phyloP scores from a whole-genome alignment of 2,888 invertebrate genomes.

The Drosophila subsilvestris region DNA sequence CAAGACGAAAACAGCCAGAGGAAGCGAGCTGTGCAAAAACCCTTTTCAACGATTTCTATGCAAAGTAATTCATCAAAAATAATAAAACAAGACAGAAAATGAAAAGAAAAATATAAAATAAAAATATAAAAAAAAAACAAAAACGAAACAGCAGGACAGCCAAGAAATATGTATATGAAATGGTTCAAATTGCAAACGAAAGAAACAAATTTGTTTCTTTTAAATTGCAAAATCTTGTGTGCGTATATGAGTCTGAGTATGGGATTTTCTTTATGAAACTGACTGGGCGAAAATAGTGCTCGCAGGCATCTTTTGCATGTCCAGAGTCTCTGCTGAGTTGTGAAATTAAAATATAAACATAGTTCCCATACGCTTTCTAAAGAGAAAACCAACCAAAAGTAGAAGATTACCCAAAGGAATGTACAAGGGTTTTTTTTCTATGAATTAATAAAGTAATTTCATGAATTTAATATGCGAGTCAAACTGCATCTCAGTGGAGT shows the following conservation, averaged over 20 bases:
- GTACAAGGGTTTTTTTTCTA: not conserved
- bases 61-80: constrained; percentile 66
- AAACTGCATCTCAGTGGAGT: not conserved
- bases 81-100: constrained; percentile 44
- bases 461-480: not conserved
- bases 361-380: not conserved
- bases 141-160: constrained; percentile 4
- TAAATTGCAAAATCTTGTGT: constrained; percentile 34
- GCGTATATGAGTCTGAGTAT: constrained; percentile 4
- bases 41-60: constrained; percentile 57
- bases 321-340: not conserved
- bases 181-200: constrained; percentile 25
- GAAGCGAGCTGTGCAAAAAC: constrained; percentile 25
- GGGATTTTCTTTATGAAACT: not conserved
- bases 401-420: not conserved
- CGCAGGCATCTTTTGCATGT: constrained; percentile 20
- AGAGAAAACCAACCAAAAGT: not conserved
- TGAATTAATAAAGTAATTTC: not conserved
- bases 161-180: constrained; percentile 17
- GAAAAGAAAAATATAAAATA: constrained; percentile 16
- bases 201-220: constrained; percentile 20
- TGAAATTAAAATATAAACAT: constrained; percentile 11
- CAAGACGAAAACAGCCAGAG: constrained; percentile 49
- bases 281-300: constrained; percentile 13
- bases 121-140: constrained; percentile 2